Percentiles rank a stretch among this genome's conserved stretches.
Conservation (phyloP, 2,113 vertebrate species). For the Equus przewalskii region DNA sequence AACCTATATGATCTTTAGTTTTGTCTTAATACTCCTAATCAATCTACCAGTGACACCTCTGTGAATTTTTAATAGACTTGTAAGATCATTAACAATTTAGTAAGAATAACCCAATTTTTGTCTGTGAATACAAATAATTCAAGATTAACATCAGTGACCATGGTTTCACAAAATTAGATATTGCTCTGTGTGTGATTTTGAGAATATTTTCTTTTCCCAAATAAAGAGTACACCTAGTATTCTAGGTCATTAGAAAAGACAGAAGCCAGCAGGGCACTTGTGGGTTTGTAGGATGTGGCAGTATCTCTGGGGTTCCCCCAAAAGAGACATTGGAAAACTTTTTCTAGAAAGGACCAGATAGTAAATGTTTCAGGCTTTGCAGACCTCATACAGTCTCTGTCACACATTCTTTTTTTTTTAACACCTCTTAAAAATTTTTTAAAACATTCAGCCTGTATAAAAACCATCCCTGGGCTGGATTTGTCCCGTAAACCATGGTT, state of each 20-base stretch:
- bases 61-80: neutral
- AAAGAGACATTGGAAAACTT: neutral
- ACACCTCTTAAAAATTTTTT: neutral
- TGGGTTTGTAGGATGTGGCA: neutral
- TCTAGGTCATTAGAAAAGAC: neutral
- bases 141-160: neutral
- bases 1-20: neutral
- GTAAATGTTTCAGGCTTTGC: neutral
- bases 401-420: neutral
- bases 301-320: neutral
- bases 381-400: neutral
- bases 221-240: neutral
- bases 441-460: neutral
- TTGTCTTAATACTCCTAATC: neutral
- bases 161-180: constrained; percentile 26
- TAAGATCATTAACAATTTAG: neutral
- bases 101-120: neutral
- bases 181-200: neutral
- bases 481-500: neutral
- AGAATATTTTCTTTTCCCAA: neutral
- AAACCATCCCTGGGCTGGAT: neutral
- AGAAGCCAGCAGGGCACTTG: neutral
- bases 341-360: neutral
- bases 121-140: neutral
- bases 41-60: neutral